Conservation (phyloP, 2,888 invertebrate species). For the Polydrusus cervinus region DNA sequence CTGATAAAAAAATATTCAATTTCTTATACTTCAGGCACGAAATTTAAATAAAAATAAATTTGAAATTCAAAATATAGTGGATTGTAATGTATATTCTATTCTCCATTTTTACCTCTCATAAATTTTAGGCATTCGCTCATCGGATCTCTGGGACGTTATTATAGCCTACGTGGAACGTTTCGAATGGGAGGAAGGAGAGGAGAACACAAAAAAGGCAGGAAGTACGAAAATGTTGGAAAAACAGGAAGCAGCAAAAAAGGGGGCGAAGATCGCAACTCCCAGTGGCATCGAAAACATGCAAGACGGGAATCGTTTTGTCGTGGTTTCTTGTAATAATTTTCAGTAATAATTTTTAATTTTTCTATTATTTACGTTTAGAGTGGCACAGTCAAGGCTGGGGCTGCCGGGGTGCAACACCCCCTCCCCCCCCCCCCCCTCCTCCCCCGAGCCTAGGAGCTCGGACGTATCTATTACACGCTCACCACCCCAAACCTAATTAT, state of each 20-base stretch:
- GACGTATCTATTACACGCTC: too few relatives aligned
- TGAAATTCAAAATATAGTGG: neutral
- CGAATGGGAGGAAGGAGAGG: slow-evolving; percentile 58
- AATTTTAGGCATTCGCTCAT: slow-evolving; percentile 51
- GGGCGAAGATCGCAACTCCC: slow-evolving; percentile 21
- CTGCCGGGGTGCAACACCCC: too few relatives aligned
- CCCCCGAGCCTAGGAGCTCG: too few relatives aligned
- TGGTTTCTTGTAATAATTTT: slow-evolving; percentile 58
- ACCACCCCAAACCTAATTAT: too few relatives aligned
- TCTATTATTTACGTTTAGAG: too few relatives aligned
- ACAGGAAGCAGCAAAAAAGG: slow-evolving; percentile 9
- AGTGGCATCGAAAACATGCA: slow-evolving; percentile 36
- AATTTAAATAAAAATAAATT: slow-evolving; percentile 8
- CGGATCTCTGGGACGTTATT: slow-evolving; percentile 64
- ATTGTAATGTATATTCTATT: slow-evolving; percentile 5
- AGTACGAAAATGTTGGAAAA: slow-evolving; percentile 29
- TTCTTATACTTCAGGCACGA: neutral
- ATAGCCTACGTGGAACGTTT: slow-evolving; percentile 61
- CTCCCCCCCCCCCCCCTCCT: too few relatives aligned
- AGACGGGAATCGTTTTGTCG: slow-evolving; percentile 55
- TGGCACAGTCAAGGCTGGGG: too few relatives aligned
- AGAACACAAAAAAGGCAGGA: slow-evolving; percentile 39
- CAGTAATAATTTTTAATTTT: slow-evolving; percentile 50
- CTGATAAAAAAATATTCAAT: neutral
- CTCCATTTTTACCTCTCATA: neutral